Evolutionary conservation across 2,888 invertebrate species (phyloP), one percentile per base, ranked within the genome.

Genomic region (Choreutis nemorana): DNA sequence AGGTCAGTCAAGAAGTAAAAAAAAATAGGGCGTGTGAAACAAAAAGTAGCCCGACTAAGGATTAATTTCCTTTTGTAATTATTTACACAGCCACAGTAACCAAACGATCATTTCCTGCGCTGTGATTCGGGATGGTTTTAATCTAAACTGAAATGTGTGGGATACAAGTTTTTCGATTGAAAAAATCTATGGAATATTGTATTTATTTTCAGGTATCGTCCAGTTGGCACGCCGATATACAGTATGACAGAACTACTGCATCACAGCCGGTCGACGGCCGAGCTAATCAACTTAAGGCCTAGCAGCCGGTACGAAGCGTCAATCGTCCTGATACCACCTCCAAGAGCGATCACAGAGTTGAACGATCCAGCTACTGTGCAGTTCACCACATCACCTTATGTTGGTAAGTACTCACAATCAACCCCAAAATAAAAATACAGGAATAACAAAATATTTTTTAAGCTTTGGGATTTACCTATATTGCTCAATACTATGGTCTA

Each of bases 241-340:
- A 87, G 87, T 14, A 90, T 90, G 37, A 91, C 94, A 0, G 91
- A 93, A 12, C 61, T 94, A 13, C 87, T 95, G 16, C 94, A 95
- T 56, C 83, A 84, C 44, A 89, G 92, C 5, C 85, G 93, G 0
- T 90, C 89, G 0, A 83, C 83, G 27, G 92, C 90, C 38, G 86
- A 86, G 11, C 81, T 95, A 31, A 87, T 87, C 44, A 90, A 90
- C 41, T 71, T 95, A 4, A 86, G 87, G 34, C 87, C 94, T 0
- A 87, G 87, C 24, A 87, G 87, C 1, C 84, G 83, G 21, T 95
- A 95, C 51, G 92, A 93, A 61, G 85, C 94, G 2, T 90, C 91
- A 1, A 82, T 95, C 21, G 87, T 87, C 36, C 87, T 93, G 36
- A 88, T 93, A 31, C 93, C 94, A 0, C 90, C 93, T 36, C 85